Base-by-base conservation (phyloP, 2,888 invertebrate genomes). In the Caenorhabditis sulstoni region DNA sequence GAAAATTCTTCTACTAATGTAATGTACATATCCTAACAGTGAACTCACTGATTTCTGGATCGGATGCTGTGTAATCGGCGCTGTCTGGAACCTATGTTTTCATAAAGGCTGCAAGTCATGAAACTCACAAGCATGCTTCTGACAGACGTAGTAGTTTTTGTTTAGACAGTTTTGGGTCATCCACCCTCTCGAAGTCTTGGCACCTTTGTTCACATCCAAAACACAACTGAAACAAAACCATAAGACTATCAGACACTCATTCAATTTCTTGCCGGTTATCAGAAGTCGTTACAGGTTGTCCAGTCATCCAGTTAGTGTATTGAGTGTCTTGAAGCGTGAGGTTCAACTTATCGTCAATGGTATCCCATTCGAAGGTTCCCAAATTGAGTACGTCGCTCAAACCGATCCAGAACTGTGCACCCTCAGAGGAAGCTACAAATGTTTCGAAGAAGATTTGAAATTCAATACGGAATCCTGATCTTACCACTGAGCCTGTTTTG, bases 311-410 rank as follows among this genome's bases (percentile, higher is more conserved):
- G 50, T 84, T 79, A 1, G 79, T 76, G 44, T 74, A 85, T 9
- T 67, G 58, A 1, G 82, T 83, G 44, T 74, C 68, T 47, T 67
- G 58, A 23, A 81, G 67, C 0, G 76, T 74, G 11, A 80, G 29
- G 16, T 44, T 65, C 8, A 71, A n/a, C n/a, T 61, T 65, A 3
- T 18, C 66, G 20, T 78, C 44, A 39, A 65, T 35, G 11, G 68
- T 79, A 37, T 85, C 86, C 86, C 86, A 86, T 18, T 68, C 76
- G 67, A 74, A 86, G 11, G 61, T 18, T 45, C 81, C 79, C 16
- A 52, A 35, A 9, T 39, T 73, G 12, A 58, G n/a, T n/a, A 62
- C 23, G 64, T 85, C 81, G 59, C 76, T 83, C 16, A 85, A 50
- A 0, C 86, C 86, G 41, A 83, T 84, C 86, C 86, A 86, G 50